These are phyloP conservation scores for Drosophila algonquin DNA, from an alignment of 2,888 invertebrate genomes.

Conservation along the genomic window DNA sequence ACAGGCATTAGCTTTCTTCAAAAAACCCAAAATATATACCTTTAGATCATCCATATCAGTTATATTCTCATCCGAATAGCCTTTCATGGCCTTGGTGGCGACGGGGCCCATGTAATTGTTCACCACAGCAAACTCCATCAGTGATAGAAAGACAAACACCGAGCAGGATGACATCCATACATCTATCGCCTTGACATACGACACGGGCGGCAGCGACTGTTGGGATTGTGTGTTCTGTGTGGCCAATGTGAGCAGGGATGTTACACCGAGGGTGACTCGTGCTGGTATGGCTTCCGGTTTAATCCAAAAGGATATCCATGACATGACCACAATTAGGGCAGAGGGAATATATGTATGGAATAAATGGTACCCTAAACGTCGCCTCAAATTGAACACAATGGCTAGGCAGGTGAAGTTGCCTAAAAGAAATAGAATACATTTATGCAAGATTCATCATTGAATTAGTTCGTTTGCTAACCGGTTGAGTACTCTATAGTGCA, in stretches of 20 bases:
- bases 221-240: constrained; percentile 97
- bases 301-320: constrained; percentile 98
- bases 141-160: constrained; percentile 94
- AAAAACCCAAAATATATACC: not conserved
- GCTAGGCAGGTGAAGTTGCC: constrained; percentile 96
- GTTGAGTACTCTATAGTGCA: constrained; percentile 97
- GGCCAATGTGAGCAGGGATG: constrained; percentile 93
- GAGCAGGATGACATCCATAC: constrained; percentile 97
- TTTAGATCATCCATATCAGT: constrained; percentile 90
- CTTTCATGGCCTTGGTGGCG: constrained; percentile 95
- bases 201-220: constrained; percentile 94
- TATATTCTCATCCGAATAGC: constrained; percentile 93
- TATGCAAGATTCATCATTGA: not conserved
- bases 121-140: constrained; percentile 95
- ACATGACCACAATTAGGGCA: constrained; percentile 96
- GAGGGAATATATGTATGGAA: constrained; percentile 97
- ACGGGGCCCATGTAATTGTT: constrained; percentile 94
- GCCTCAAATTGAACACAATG: constrained; percentile 92
- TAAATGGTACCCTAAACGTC: constrained; percentile 94
- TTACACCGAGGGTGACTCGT: constrained; percentile 94
- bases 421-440: constrained; percentile 67
- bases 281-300: constrained; percentile 96
- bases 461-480: constrained; percentile 62
- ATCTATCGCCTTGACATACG: constrained; percentile 96
- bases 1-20: constrained; percentile 9